Percentiles rank a stretch among this genome's conserved stretches.
These are phyloP conservation scores for Phengaris arion DNA, from an alignment of 2,888 invertebrate genomes.

Conservation along the genomic window DNA sequence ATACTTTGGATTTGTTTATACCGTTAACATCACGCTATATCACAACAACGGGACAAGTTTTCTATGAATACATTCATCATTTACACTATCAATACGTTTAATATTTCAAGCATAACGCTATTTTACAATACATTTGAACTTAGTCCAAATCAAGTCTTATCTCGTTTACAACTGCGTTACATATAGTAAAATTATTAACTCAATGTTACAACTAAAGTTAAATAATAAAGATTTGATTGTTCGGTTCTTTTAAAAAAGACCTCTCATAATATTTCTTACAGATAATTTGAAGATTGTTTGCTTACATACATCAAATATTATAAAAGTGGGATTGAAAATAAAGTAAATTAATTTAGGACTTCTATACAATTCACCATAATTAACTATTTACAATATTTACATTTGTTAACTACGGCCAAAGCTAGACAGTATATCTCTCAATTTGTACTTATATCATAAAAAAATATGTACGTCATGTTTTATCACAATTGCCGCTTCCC, in stretches of 20 bases:
- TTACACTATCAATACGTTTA: background rate
- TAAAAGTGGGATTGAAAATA: background rate
- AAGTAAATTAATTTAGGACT: background rate
- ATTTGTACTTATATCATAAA: constrained; percentile 77
- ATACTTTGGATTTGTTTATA: constrained; percentile 45
- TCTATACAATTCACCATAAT: constrained; percentile 29
- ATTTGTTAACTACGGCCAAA: constrained; percentile 52
- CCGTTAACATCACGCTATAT: constrained; percentile 34
- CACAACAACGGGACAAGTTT: constrained; percentile 28
- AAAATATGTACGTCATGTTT: constrained; percentile 75
- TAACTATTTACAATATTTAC: constrained; percentile 60
- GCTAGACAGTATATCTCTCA: constrained; percentile 54
- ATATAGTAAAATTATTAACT: background rate
- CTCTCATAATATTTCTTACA: background rate
- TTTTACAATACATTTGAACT: background rate
- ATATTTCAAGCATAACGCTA: constrained; percentile 9
- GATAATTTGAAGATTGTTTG: background rate
- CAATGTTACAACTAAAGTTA: background rate
- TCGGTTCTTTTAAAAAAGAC: background rate
- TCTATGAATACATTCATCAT: constrained; percentile 21
- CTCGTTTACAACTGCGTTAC: background rate
- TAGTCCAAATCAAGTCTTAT: background rate
- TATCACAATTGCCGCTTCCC: constrained; percentile 69
- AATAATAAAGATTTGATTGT: background rate
- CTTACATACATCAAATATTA: background rate